Evolutionary conservation across 2,888 invertebrate genomes (phyloP).

Genomic region (Lottia gigantea): DNA sequence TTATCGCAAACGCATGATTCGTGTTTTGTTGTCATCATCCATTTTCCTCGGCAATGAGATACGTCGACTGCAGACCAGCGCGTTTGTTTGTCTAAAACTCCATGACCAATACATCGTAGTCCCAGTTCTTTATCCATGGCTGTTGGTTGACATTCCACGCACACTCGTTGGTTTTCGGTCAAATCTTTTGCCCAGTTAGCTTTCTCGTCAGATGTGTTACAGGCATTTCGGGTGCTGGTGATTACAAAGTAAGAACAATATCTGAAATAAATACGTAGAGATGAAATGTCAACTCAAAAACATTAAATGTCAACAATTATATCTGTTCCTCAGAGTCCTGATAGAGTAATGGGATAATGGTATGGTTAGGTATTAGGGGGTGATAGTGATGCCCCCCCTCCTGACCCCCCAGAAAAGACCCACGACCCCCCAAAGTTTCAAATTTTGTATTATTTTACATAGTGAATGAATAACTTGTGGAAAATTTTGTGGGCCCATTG

Average conservation of each 20-base stretch:
- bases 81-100: slow-evolving; percentile 80
- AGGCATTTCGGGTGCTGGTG: slow-evolving; percentile 65
- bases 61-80: slow-evolving; percentile 86
- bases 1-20: slow-evolving; percentile 64
- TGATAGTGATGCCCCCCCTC: no score
- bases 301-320: no score
- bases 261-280: slow-evolving; percentile 72
- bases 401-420: no score
- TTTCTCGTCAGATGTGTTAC: slow-evolving; percentile 72
- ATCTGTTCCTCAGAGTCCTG: no score
- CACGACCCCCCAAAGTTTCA: no score
- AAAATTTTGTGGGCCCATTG: no score
- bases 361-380: no score
- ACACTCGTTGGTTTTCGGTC: slow-evolving; percentile 76
- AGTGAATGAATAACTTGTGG: no score
- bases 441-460: no score
- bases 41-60: slow-evolving; percentile 90
- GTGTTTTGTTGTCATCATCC: slow-evolving; percentile 74
- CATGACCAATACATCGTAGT: slow-evolving; percentile 85
- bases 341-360: no score
- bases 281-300: no score
- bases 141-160: slow-evolving; percentile 85
- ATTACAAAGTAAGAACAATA: slow-evolving; percentile 89
- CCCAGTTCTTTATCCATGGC: slow-evolving; percentile 81
- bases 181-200: slow-evolving; percentile 68